Conservation (phyloP, 2,797 vertebrate species). For the Euthynnus affinis region DNA sequence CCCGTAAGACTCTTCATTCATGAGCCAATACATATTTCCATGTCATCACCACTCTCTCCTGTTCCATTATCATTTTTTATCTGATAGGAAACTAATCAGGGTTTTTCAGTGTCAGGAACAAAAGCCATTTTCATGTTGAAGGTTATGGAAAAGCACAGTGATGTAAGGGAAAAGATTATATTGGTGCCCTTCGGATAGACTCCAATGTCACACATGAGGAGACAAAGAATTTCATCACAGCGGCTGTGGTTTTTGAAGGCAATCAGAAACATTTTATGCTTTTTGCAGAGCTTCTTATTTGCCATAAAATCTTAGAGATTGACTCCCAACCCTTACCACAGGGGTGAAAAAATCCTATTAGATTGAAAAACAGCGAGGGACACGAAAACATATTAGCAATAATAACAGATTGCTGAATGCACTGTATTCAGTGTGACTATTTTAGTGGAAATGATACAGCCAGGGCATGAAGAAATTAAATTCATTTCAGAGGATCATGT, state of each 20-base stretch:
- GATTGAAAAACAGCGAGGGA: constrained; percentile 65
- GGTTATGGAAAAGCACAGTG: constrained; percentile 65
- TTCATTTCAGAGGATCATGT: constrained; percentile 58
- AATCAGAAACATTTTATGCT: constrained; percentile 74
- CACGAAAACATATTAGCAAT: constrained; percentile 65
- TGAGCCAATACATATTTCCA: constrained; percentile 55
- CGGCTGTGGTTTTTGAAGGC: constrained; percentile 52
- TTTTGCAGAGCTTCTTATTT: constrained; percentile 67
- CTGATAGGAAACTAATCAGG: constrained; percentile 74
- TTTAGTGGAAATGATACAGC: constrained; percentile 59
- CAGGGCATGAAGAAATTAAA: constrained; percentile 35
- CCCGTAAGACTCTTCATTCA: constrained; percentile 36
- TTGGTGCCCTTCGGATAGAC: constrained; percentile 74
- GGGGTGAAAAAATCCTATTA: constrained; percentile 64
- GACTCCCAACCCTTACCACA: constrained; percentile 61
- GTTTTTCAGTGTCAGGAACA: constrained; percentile 63
- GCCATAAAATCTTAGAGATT: constrained; percentile 73
- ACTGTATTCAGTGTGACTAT: constrained; percentile 36
- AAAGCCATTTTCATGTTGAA: constrained; percentile 73
- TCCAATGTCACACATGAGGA: constrained; percentile 79
- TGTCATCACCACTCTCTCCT: constrained; percentile 51
- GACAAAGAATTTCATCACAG: constrained; percentile 72
- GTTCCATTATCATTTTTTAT: constrained; percentile 74
- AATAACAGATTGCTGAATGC: constrained; percentile 60
- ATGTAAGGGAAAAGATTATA: constrained; percentile 68